Evolutionary conservation across 2,113 vertebrate genomes (phyloP).

Genomic region (Triplophysa rosa): DNA sequence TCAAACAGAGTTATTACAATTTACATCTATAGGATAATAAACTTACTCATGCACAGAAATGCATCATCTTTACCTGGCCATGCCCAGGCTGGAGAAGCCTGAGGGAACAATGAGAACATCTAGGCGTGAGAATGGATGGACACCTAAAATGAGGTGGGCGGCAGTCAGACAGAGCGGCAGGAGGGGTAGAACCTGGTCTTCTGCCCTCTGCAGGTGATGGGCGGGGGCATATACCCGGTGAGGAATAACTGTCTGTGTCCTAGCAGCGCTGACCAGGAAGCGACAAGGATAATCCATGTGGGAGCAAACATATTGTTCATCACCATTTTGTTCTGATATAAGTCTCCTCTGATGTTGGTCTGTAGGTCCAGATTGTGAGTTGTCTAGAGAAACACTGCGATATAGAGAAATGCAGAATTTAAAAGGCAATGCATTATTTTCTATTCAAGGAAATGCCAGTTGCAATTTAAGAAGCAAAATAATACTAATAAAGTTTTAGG

Average conservation of each 20-base stretch:
- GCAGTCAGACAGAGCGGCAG: conserved; percentile 84
- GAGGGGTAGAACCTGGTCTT: conserved; percentile 75
- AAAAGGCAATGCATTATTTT: background rate
- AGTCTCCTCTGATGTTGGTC: background rate
- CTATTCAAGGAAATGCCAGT: too few relatives aligned
- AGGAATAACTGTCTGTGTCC: conserved; percentile 80
- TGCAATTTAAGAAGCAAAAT: too few relatives aligned
- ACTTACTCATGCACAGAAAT: background rate
- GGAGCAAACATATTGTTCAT: conserved; percentile 71
- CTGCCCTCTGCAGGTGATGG: conserved; percentile 72
- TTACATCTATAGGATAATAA: background rate
- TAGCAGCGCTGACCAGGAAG: conserved; percentile 73
- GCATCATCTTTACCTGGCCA: conserved; percentile 88
- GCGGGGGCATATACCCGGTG: conserved; percentile 85
- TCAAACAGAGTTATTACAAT: background rate
- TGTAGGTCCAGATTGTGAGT: background rate
- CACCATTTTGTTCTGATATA: conserved; percentile 5
- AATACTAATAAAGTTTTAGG: background rate
- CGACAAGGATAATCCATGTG: conserved; percentile 90
- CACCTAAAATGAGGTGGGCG: conserved; percentile 82
- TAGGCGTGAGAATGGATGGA: conserved; percentile 90
- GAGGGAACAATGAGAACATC: conserved; percentile 91
- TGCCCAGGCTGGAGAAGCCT: conserved; percentile 93
- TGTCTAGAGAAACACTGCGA: conserved; percentile 21
- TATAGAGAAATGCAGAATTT: background rate